Conservation (phyloP, 2,113 vertebrate species). For the Phylloscopus whistleri region DNA sequence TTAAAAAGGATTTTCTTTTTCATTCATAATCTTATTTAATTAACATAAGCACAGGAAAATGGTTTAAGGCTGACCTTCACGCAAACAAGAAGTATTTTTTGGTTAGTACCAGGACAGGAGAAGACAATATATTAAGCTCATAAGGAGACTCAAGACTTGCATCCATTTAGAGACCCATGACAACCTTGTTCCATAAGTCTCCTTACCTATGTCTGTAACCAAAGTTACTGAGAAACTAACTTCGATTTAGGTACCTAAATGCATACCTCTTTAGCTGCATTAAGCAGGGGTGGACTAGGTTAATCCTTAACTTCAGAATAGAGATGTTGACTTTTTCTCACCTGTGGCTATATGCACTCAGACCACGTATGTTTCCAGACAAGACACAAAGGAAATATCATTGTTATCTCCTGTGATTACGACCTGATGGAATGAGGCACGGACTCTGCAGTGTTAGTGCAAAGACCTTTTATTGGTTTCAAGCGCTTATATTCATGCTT, state of each 20-base stretch:
- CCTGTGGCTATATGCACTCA: background rate
- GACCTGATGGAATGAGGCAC: background rate
- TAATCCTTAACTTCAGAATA: background rate
- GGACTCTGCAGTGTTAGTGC: background rate
- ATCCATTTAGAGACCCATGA: background rate
- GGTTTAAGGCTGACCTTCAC: background rate
- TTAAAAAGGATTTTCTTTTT: background rate
- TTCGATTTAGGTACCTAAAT: background rate
- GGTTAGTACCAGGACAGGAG: background rate
- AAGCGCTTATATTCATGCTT: background rate
- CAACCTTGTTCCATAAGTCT: background rate
- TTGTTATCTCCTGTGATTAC: background rate
- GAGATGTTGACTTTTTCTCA: background rate
- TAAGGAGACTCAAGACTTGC: background rate
- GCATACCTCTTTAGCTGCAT: background rate
- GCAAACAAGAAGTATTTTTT: background rate
- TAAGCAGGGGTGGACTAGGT: background rate
- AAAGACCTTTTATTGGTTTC: background rate
- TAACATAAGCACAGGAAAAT: background rate
- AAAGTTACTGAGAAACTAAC: background rate
- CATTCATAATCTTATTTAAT: background rate
- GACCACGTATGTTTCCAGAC: background rate
- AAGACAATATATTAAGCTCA: background rate
- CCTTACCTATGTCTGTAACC: background rate
- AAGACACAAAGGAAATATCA: background rate